These are phyloP conservation scores for Xylota segnis DNA, from an alignment of 2,888 invertebrate species.

Conservation along the genomic window DNA sequence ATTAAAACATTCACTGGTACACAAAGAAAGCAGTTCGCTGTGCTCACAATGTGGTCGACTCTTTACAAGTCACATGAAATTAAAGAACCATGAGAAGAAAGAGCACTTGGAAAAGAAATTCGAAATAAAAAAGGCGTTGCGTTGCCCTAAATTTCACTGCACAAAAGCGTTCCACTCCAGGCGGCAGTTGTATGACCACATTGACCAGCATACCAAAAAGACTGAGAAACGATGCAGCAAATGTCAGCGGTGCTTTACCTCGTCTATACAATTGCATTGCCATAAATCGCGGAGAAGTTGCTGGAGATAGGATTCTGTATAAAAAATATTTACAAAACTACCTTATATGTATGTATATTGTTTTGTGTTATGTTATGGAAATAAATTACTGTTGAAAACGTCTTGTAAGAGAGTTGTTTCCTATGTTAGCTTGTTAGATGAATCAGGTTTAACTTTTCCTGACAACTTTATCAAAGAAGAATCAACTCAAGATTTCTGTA, in stretches of 20 bases:
- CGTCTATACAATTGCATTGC: slow-evolving; percentile 27
- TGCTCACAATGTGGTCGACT: slow-evolving; percentile 50
- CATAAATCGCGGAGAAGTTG: slow-evolving; percentile 40
- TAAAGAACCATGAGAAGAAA: slow-evolving; percentile 28
- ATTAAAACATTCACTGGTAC: slow-evolving; percentile 24
- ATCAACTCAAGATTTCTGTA: too few relatives aligned
- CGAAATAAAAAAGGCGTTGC: slow-evolving; percentile 48
- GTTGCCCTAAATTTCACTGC: slow-evolving; percentile 63
- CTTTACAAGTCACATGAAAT: slow-evolving; percentile 14
- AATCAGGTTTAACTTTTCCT: too few relatives aligned
- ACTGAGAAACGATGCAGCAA: slow-evolving; percentile 46
- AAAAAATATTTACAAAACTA: too few relatives aligned
- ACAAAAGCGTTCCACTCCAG: slow-evolving; percentile 57
- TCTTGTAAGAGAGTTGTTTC: too few relatives aligned
- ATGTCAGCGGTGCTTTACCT: slow-evolving; percentile 36
- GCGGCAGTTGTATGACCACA: slow-evolving; percentile 47
- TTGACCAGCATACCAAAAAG: slow-evolving; percentile 38
- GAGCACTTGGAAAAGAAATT: neutral
- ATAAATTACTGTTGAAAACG: neutral
- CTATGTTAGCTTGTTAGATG: too few relatives aligned
- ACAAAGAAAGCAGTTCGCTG: slow-evolving; percentile 34
- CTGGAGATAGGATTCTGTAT: slow-evolving; percentile 18
- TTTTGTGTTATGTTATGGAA: too few relatives aligned
- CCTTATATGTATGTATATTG: too few relatives aligned
- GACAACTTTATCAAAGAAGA: too few relatives aligned